Evolutionary conservation across 2,797 vertebrate species (phyloP).

Genomic region (Prunella strophiata): DNA sequence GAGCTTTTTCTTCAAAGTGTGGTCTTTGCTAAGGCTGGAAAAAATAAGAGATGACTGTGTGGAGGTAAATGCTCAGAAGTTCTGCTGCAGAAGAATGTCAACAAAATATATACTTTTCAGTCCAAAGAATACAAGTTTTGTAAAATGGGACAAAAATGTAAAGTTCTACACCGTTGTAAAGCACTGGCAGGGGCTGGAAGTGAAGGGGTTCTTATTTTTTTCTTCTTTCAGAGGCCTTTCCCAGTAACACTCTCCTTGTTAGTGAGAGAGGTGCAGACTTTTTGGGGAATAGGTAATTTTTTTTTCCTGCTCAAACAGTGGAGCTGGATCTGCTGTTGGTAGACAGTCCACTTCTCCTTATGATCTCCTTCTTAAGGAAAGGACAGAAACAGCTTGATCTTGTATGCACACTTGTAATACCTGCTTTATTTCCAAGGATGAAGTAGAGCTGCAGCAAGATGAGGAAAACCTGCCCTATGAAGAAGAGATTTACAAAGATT

Average conservation of each 20-base stretch:
- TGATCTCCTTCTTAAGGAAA: not conserved
- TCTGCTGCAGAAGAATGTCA: not conserved
- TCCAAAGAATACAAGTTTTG: not conserved
- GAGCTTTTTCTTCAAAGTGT: not conserved
- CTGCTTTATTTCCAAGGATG: constrained; percentile 82
- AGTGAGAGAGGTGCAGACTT: not conserved
- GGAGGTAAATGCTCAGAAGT: not conserved
- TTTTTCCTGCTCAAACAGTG: not conserved
- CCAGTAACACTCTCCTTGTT: not conserved
- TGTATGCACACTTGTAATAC: not conserved
- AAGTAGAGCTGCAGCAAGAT: constrained; percentile 88
- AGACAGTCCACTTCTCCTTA: not conserved
- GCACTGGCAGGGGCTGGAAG: not conserved
- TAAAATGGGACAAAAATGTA: not conserved
- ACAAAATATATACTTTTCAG: not conserved
- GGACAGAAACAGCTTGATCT: not conserved
- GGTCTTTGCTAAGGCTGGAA: not conserved
- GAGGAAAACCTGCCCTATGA: constrained; percentile 92
- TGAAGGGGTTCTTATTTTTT: not conserved
- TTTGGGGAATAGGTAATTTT: not conserved
- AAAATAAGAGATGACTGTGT: not conserved
- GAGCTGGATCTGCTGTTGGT: not conserved
- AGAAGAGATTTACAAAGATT: constrained; percentile 96
- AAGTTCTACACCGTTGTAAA: not conserved
- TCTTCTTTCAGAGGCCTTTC: not conserved